A percentile compares a stretch with the other conserved stretches of the same genome.
These are phyloP conservation scores for Drosophila arizonae DNA, from an alignment of 1,140 invertebrate species.

Conservation along the genomic window DNA sequence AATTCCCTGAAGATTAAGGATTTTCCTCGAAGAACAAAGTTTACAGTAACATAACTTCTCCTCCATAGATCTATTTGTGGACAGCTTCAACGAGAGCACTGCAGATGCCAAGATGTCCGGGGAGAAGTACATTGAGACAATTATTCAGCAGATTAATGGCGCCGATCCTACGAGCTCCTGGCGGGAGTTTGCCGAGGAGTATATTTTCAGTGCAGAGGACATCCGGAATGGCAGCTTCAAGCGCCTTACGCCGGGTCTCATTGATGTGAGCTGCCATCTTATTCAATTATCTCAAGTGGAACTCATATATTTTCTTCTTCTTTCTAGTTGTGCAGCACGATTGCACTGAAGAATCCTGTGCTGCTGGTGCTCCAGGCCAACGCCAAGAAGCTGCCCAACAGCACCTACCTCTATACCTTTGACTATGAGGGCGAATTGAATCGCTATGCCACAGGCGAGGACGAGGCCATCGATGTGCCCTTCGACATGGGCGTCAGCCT, in stretches of 20 bases:
- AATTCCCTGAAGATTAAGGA: not conserved
- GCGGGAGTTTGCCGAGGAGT: slow-evolving; percentile 70
- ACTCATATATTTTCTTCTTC: not conserved
- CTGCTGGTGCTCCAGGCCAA: slow-evolving; percentile 75
- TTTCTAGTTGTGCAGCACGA: slow-evolving; percentile 71
- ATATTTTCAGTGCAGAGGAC: slow-evolving; percentile 61
- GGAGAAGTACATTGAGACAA: slow-evolving; percentile 65
- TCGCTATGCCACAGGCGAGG: slow-evolving; percentile 56
- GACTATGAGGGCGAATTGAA: slow-evolving; percentile 78
- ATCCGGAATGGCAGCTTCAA: slow-evolving; percentile 72
- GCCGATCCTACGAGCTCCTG: slow-evolving; percentile 72
- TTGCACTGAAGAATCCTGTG: slow-evolving; percentile 78
- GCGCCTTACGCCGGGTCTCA: slow-evolving; percentile 66
- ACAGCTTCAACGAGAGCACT: slow-evolving; percentile 73
- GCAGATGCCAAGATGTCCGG: slow-evolving; percentile 63
- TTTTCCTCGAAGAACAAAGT: no score
- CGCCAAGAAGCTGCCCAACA: slow-evolving; percentile 74
- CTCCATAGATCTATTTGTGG: slow-evolving; percentile 66
- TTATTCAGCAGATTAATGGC: slow-evolving; percentile 76
- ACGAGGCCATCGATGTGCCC: slow-evolving; percentile 60
- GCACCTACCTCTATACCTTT: slow-evolving; percentile 74
- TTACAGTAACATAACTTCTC: no score
- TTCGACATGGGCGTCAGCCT: slow-evolving; percentile 78
- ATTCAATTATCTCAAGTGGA: not conserved
- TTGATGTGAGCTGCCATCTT: slow-evolving; percentile 59